Evolutionary conservation across 2,113 vertebrate species (phyloP).

Genomic region (Pelecanoides urinatrix): DNA sequence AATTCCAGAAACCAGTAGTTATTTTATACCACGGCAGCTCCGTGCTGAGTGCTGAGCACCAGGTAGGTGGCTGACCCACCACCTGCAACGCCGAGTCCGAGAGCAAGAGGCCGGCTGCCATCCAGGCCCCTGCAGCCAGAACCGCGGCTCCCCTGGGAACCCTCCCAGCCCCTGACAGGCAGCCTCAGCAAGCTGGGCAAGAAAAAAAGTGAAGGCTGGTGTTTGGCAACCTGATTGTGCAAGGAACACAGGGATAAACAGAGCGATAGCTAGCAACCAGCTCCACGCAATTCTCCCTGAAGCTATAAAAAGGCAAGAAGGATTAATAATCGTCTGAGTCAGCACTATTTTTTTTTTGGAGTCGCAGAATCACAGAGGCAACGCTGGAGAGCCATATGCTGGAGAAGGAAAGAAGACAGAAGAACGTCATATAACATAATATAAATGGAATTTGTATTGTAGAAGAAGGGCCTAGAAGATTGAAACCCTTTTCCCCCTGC

Average conservation of each 20-base stretch:
- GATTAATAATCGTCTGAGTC: neutral
- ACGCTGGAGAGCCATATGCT: neutral
- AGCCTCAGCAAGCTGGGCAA: neutral
- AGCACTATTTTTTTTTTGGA: neutral
- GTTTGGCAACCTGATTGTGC: neutral
- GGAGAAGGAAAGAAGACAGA: neutral
- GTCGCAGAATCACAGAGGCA: neutral
- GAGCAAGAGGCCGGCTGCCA: neutral
- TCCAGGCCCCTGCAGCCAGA: neutral
- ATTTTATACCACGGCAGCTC: too few relatives aligned
- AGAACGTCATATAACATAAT: neutral
- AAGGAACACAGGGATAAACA: neutral
- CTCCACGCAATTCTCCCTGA: neutral
- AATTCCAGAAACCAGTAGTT: too few relatives aligned
- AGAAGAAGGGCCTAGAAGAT: neutral
- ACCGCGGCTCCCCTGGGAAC: neutral
- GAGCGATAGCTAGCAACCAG: neutral
- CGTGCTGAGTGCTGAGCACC: fast-evolving
- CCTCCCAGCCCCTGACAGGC: fast-evolving
- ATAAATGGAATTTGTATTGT: neutral
- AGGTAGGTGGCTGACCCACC: neutral
- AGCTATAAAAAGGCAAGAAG: neutral
- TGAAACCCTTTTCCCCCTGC: neutral
- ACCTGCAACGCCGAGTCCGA: neutral
- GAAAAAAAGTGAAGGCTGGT: neutral